Base-by-base conservation (phyloP, 2,888 invertebrate species). In the Rhaphigaster nebulosa region DNA sequence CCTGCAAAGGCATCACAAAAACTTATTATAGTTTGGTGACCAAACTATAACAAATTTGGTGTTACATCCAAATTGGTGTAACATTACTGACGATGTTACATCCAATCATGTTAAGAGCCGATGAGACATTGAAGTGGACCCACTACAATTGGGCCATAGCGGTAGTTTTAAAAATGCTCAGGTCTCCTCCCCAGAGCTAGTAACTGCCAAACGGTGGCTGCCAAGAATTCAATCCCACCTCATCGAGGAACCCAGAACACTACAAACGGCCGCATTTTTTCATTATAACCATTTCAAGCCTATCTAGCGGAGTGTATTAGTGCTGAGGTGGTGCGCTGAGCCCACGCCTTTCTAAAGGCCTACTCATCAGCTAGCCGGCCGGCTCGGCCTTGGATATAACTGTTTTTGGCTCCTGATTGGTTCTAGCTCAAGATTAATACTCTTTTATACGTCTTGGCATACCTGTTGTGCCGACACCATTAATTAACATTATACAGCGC, bases 321-420 rank as follows among this genome's bases (percentile, higher is more conserved):
- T 29, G 38, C 20, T 34, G 38, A 76, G 34, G 70, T 76, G 38
- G 20, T 38, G 70, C 23, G 34, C 20, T 38, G 20, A 23, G 70
- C 70, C 38, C 34, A 38, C 34, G 34, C 34, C 70, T 76, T 23
- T 23, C 70, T 76, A 20, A 38, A 38, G 38, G 70, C 70, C 70
- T 76, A 38, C 70, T 76, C 70, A 38, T 76, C 70, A 76, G 70
- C 70, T 76, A 76, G 70, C 20, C 38, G 12, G 34, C 20, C n/a
- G 12, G 34, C 20, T 13, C 45, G 88, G 18, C 88, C 88, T 88
- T 60, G 88, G 60, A 41, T 34, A 38, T 65, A 88, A 88, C 60
- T 88, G 88, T 88, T 88, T n/a, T 88, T 88, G 88, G 88, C 56
- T 88, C 88, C 60, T 88, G 23, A 88, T 88, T 88, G 88, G 56